Evolutionary conservation across 2,113 vertebrate genomes (phyloP).

Genomic region (Caloenas nicobarica): DNA sequence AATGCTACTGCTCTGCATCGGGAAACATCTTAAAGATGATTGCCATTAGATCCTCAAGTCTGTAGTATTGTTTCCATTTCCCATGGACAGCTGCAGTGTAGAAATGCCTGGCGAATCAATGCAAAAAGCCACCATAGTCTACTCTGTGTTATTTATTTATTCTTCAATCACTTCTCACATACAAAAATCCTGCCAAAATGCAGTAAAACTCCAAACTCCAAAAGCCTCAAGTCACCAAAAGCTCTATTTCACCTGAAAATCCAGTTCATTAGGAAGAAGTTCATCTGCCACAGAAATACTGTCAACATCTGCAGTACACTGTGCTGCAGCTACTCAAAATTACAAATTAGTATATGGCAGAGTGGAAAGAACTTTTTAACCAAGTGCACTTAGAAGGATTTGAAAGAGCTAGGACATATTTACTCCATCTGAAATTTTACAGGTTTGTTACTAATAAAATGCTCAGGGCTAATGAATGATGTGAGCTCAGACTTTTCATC

Average conservation of each 20-base stretch:
- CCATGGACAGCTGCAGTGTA: not conserved
- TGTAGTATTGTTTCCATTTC: not conserved
- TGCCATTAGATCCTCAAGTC: not conserved
- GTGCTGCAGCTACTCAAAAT: not conserved
- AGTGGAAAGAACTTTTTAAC: not conserved
- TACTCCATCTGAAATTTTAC: not conserved
- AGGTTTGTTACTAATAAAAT: not conserved
- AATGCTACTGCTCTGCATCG: not conserved
- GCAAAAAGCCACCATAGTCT: not conserved
- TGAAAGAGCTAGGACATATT: not conserved
- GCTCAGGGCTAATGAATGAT: not conserved
- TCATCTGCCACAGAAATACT: not conserved
- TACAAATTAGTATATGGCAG: not conserved
- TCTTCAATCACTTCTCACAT: not conserved
- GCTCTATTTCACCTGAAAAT: not conserved
- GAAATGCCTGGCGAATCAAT: not conserved
- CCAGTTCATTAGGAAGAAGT: not conserved
- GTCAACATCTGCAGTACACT: not conserved
- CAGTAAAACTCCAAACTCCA: not conserved
- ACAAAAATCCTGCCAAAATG: not conserved
- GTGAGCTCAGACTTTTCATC: not conserved
- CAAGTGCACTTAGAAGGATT: not conserved
- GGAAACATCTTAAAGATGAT: not conserved
- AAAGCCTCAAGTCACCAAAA: not conserved
- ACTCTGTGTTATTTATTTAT: not conserved